phyloP scores from a whole-genome alignment of 1,140 invertebrate genomes.

The Conopomorpha cramerella region DNA sequence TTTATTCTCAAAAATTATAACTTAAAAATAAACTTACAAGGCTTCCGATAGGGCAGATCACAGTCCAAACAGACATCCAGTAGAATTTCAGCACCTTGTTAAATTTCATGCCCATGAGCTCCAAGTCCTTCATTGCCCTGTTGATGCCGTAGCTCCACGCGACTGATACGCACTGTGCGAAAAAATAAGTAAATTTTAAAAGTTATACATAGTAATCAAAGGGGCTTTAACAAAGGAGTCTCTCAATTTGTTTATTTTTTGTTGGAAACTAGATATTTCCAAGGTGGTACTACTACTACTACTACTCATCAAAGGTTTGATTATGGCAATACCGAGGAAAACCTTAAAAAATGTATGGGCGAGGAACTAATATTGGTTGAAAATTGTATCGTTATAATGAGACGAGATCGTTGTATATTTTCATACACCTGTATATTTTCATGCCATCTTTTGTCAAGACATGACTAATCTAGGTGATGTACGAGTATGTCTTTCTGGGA shows the following conservation, averaged over 20 bases:
- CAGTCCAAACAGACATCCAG: conserved; percentile 63
- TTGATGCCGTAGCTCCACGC: conserved; percentile 75
- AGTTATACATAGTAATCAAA: not conserved
- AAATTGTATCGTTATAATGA: too few species aligned
- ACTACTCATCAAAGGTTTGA: not conserved
- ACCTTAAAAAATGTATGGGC: not conserved
- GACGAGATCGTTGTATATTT: too few species aligned
- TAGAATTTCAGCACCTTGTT: conserved; percentile 48
- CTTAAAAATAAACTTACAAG: conserved; percentile 46
- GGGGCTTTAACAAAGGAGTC: not conserved
- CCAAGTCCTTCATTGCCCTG: conserved; percentile 61
- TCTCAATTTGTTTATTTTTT: too few species aligned
- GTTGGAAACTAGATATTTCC: too few species aligned
- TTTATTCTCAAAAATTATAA: conserved; percentile 15
- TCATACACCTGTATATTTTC: too few species aligned
- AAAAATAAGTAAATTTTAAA: not conserved
- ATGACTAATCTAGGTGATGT: too few species aligned
- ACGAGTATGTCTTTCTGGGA: too few species aligned
- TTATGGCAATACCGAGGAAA: not conserved
- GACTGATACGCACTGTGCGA: conserved; percentile 57
- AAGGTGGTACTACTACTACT: too few species aligned
- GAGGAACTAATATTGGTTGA: too few species aligned
- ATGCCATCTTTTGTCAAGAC: too few species aligned
- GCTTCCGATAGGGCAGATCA: conserved; percentile 59
- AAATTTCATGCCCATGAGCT: conserved; percentile 63